Evolutionary conservation across 2,797 vertebrate genomes (phyloP), one percentile per base, ranked within the genome.

Genomic region (Avahi laniger): DNA sequence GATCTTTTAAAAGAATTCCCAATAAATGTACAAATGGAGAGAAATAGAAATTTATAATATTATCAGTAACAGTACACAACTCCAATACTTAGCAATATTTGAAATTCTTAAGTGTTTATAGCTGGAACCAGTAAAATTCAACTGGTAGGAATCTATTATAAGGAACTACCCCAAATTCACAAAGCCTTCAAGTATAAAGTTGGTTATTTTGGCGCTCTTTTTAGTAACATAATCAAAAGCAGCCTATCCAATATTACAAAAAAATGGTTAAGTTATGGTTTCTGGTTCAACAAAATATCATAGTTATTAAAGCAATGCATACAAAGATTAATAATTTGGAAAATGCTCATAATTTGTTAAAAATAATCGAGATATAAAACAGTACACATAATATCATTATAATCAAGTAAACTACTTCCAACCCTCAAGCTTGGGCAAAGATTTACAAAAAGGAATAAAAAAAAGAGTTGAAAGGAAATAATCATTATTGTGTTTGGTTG

Each of bases 81-180:
- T 61, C 84, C 61, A 61, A 83, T 80, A 95, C 26, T 41, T 48
- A 75, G 26, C 26, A 46, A 43, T 82, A 82, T 30, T 18, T 57
- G 28, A 59, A 82, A 82, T 59, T 72, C n/a, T 38, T 85, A 61
- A 87, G 20, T 59, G 8, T 59, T 83, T 89, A 76, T 18, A 83
- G 13, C 38, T 59, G 50, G 57, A 92, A 83, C 41, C n/a, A 63
- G 43, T 81, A 95, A 92, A 95, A 92, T 35, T 67, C 50, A 88
- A 82, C 10, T 35, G 13, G 28, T 83, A 54, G 57, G 67, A 82
- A 69, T 54, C 38, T 65, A 35, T 46, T 20, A 0, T 54, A 46
- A 59, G 67, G 46, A 88, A 69, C n/a, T 67, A 87, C 7, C 22
- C 67, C 15, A 59, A 78, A 75, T 81, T 95, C 59, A 88, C 41